A percentile compares a stretch with the other conserved stretches of the same genome.
Evolutionary conservation across 2,113 vertebrate genomes (phyloP).

Genomic region (Chiloscyllium plagiosum): DNA sequence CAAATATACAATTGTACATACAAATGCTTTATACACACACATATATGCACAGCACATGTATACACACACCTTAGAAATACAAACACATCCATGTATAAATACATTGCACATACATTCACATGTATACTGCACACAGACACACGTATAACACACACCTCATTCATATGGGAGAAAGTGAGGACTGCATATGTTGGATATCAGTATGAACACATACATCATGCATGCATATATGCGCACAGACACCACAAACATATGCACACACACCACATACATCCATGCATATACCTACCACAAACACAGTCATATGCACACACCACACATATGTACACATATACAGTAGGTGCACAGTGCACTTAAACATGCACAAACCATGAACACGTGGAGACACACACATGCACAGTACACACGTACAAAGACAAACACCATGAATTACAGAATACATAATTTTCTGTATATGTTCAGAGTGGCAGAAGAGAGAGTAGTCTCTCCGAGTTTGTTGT

Average conservation of each 20-base stretch:
- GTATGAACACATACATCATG: too few relatives aligned
- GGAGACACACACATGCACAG: neutral
- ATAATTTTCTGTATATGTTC: neutral
- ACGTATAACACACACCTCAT: neutral
- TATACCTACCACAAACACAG: too few relatives aligned
- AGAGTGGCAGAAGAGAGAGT: too few relatives aligned
- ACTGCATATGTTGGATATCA: neutral
- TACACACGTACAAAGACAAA: neutral
- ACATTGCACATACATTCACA: neutral
- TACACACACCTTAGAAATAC: too few relatives aligned
- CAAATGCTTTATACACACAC: too few relatives aligned
- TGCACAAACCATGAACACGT: too few relatives aligned
- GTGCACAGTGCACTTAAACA: too few relatives aligned
- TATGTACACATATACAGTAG: neutral
- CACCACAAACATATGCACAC: too few relatives aligned
- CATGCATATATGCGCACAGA: too few relatives aligned
- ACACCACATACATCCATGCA: too few relatives aligned
- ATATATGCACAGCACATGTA: neutral
- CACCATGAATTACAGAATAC: neutral
- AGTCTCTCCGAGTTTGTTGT: neutral
- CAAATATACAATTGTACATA: neutral
- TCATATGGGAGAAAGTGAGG: too few relatives aligned
- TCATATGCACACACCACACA: neutral
- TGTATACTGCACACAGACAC: neutral
- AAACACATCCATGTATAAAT: neutral